These are phyloP conservation scores for Mamestra configurata DNA, from an alignment of 1,140 invertebrate species.

Conservation along the genomic window DNA sequence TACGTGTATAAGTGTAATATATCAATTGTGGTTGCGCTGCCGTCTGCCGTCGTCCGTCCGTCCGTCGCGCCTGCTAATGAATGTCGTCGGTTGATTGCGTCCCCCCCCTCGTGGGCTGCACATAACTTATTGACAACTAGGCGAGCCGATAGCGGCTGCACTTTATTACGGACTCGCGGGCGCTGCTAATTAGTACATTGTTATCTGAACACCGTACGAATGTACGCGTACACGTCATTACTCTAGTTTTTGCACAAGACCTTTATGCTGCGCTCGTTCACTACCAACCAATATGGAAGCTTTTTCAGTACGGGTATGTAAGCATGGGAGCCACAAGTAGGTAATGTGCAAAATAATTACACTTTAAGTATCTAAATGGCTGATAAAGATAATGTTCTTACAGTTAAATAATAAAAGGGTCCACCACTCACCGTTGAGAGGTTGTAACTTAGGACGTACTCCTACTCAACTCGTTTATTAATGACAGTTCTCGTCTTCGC, in stretches of 20 bases:
- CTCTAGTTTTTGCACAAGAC: conserved; percentile 12
- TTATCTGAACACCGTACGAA: conserved; percentile 1
- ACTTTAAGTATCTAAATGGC: too few relatives aligned
- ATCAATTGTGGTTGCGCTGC: conserved; percentile 62
- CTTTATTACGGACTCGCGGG: conserved; percentile 27
- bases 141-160: conserved; percentile 33
- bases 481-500: too few relatives aligned
- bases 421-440: too few relatives aligned
- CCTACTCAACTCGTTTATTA: too few relatives aligned
- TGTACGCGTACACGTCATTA: background rate
- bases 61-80: conserved; percentile 68
- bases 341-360: too few relatives aligned
- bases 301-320: background rate
- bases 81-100: conserved; percentile 53
- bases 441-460: too few relatives aligned
- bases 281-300: background rate
- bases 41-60: conserved; percentile 54
- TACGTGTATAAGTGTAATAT: conserved; percentile 81
- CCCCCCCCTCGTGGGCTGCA: background rate
- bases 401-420: too few relatives aligned
- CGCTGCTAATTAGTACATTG: conserved; percentile 42
- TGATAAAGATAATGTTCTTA: too few relatives aligned
- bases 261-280: background rate
- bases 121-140: conserved; percentile 45
- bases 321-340: too few relatives aligned